Conservation (phyloP, 1,140 invertebrate genomes). For the Vanessa atalanta region DNA sequence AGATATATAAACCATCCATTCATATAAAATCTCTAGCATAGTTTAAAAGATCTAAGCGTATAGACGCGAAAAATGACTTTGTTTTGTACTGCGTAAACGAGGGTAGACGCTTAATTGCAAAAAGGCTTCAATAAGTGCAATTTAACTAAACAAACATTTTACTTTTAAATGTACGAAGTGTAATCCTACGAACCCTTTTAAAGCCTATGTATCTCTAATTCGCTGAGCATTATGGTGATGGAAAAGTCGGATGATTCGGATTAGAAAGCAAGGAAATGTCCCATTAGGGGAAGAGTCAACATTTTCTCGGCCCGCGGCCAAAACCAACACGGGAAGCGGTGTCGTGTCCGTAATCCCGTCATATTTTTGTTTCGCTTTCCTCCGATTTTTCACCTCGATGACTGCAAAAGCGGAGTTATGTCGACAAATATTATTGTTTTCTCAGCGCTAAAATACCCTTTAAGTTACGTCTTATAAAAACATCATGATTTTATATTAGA, state of each 20-base stretch:
- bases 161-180: too few species aligned
- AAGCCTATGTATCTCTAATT: not conserved
- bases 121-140: too few species aligned
- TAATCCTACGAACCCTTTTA: not conserved
- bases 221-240: not conserved
- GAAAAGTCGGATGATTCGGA: conserved; percentile 6
- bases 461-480: not conserved
- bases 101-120: too few species aligned
- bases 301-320: conserved; percentile 4
- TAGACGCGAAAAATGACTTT: too few species aligned
- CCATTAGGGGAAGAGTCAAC: conserved; percentile 5
- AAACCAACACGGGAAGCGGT: not conserved
- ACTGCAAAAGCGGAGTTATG: conserved; percentile 1
- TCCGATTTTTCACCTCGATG: conserved; percentile 3
- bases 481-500: not conserved
- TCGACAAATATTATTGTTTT: conserved; percentile 15
- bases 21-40: too few species aligned
- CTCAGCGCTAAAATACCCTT: not conserved
- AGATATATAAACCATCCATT: too few species aligned
- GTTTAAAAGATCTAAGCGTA: too few species aligned
- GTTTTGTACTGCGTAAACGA: too few species aligned
- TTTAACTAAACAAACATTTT: too few species aligned
- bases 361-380: conserved; percentile 4
- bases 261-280: conserved; percentile 3
- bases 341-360: not conserved